Evolutionary conservation across 2,888 invertebrate genomes (phyloP).

Genomic region (Cenopis cana): DNA sequence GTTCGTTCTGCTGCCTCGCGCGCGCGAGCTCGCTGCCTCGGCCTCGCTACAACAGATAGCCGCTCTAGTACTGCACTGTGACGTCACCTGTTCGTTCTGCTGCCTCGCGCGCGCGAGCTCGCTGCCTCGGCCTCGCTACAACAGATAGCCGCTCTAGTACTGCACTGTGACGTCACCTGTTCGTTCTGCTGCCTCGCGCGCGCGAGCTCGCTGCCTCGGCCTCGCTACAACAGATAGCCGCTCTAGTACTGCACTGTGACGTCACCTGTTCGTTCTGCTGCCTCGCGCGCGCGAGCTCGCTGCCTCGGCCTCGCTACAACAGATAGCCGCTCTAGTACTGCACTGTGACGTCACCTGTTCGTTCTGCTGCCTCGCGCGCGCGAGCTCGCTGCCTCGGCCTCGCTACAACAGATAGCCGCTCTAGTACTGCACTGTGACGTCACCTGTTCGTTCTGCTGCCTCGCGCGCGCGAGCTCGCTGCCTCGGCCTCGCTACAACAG

Average conservation of each 20-base stretch:
- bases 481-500: constrained; percentile 77
- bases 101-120: constrained; percentile 54
- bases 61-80: too few relatives aligned
- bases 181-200: constrained; percentile 17
- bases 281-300: constrained; percentile 56
- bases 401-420: constrained; percentile 83
- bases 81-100: constrained; percentile 17
- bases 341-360: constrained; percentile 19
- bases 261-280: constrained; percentile 23
- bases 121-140: constrained; percentile 71
- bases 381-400: constrained; percentile 68
- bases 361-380: constrained; percentile 14
- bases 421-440: too few relatives aligned
- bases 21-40: constrained; percentile 63
- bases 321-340: constrained; percentile 85
- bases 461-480: constrained; percentile 58
- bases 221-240: constrained; percentile 83
- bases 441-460: constrained; percentile 24
- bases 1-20: constrained; percentile 20
- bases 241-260: too few relatives aligned
- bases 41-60: constrained; percentile 82
- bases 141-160: constrained; percentile 85
- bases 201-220: constrained; percentile 66
- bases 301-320: constrained; percentile 74
- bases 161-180: constrained; percentile 14